Conservation (phyloP, 1,140 invertebrate species). For the Cotesia vestalis region DNA sequence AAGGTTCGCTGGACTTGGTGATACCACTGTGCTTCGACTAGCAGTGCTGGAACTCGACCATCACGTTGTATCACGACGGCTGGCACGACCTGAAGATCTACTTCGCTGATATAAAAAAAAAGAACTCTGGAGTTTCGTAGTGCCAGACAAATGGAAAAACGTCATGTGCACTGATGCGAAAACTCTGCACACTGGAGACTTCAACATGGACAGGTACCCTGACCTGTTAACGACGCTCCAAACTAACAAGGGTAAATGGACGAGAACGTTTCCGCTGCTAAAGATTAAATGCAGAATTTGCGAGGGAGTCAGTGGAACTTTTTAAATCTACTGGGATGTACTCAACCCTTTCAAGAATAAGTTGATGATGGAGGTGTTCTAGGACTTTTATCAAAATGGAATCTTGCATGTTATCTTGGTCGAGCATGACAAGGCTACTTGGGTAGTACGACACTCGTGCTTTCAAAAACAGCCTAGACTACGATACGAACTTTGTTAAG, state of each 20-base stretch:
- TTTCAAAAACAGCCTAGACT: too few species aligned
- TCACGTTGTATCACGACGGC: too few species aligned
- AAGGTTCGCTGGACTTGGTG: too few species aligned
- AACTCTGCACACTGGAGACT: slow-evolving; percentile 87
- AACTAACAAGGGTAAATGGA: slow-evolving; percentile 64
- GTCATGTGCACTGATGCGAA: slow-evolving; percentile 74
- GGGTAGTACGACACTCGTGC: too few species aligned
- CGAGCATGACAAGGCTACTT: slow-evolving; percentile 67
- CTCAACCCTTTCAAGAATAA: slow-evolving; percentile 75
- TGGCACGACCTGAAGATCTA: too few species aligned
- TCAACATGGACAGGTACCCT: slow-evolving; percentile 95
- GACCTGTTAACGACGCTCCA: slow-evolving; percentile 85
- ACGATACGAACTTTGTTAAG: too few species aligned
- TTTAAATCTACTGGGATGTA: slow-evolving; percentile 78
- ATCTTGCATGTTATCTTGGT: slow-evolving; percentile 85
- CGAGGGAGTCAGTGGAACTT: slow-evolving; percentile 76
- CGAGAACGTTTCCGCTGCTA: slow-evolving; percentile 78
- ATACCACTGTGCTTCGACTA: too few species aligned
- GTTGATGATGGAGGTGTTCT: slow-evolving; percentile 86
- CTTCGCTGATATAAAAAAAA: slow-evolving; percentile 73
- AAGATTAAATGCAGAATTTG: slow-evolving; percentile 75
- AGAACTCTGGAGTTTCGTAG: slow-evolving; percentile 75
- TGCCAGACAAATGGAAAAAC: slow-evolving; percentile 60
- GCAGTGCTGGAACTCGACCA: too few species aligned
- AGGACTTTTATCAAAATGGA: slow-evolving; percentile 88